phyloP scores from a whole-genome alignment of 2,797 vertebrate genomes.

The Pangasius djambal region DNA sequence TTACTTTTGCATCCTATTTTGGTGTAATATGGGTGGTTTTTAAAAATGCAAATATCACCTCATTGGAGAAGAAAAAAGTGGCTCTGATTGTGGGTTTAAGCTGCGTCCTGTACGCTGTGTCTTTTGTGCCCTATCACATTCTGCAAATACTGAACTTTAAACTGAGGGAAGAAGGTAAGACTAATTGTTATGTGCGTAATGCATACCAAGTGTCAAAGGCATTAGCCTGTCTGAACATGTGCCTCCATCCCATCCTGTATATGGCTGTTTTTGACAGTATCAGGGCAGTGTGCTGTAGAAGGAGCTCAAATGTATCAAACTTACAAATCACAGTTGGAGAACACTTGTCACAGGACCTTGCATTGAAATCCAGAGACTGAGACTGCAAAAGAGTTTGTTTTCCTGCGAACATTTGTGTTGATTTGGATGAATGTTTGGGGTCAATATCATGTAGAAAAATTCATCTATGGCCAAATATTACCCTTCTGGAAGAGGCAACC shows the following conservation, averaged over 20 bases:
- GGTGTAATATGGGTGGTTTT: conserved; percentile 70
- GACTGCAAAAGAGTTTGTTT: background rate
- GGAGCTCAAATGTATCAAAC: conserved; percentile 52
- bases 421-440: background rate
- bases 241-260: conserved; percentile 84
- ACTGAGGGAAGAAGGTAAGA: background rate
- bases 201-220: conserved; percentile 76
- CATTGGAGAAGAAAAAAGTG: conserved; percentile 75
- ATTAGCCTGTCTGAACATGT: conserved; percentile 81
- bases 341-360: background rate
- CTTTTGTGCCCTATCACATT: conserved; percentile 82
- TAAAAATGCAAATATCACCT: conserved; percentile 69
- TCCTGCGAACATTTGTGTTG: background rate
- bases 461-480: conserved; percentile 68
- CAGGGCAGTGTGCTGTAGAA: conserved; percentile 68
- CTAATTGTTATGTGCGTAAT: conserved; percentile 35
- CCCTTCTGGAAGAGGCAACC: background rate
- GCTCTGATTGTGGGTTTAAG: conserved; percentile 70
- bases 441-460: background rate
- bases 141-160: conserved; percentile 66
- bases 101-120: conserved; percentile 75
- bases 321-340: background rate
- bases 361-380: background rate
- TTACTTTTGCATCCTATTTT: conserved; percentile 75
- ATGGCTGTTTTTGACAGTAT: conserved; percentile 77